Conservation (phyloP, 53 echinoderm and acorn worm genomes). For the Temnopleurus reevesii region DNA sequence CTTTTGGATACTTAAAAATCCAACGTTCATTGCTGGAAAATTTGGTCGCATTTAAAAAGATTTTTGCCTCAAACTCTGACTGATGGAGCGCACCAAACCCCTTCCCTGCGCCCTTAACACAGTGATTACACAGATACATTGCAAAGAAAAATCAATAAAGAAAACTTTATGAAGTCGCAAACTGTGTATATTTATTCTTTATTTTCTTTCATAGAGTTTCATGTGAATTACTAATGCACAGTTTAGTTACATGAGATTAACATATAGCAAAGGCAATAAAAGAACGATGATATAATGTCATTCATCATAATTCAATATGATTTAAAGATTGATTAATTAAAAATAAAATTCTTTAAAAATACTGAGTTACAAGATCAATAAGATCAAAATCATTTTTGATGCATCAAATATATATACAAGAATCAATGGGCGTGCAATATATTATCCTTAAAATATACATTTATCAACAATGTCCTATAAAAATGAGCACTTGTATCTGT, state of each 20-base stretch:
- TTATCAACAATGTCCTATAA: neutral
- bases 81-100: too few relatives aligned
- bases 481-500: neutral
- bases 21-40: too few relatives aligned
- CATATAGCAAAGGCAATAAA: neutral
- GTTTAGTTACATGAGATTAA: neutral
- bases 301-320: neutral
- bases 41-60: too few relatives aligned
- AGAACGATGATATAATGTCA: neutral
- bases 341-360: neutral
- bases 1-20: too few relatives aligned
- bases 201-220: too few relatives aligned
- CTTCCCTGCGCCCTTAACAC: too few relatives aligned
- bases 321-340: neutral
- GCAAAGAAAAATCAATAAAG: too few relatives aligned
- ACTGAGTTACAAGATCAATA: neutral
- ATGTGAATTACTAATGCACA: slow-evolving; percentile 34
- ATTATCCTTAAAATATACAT: neutral
- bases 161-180: too few relatives aligned
- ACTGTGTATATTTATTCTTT: too few relatives aligned
- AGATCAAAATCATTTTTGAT: neutral
- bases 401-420: slow-evolving; percentile 12
- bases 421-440: neutral
- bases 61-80: too few relatives aligned
- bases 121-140: too few relatives aligned